Evolutionary conservation across 1,140 invertebrate species (phyloP), one percentile per base, ranked within the genome.

Genomic region (Plutomurus gul): DNA sequence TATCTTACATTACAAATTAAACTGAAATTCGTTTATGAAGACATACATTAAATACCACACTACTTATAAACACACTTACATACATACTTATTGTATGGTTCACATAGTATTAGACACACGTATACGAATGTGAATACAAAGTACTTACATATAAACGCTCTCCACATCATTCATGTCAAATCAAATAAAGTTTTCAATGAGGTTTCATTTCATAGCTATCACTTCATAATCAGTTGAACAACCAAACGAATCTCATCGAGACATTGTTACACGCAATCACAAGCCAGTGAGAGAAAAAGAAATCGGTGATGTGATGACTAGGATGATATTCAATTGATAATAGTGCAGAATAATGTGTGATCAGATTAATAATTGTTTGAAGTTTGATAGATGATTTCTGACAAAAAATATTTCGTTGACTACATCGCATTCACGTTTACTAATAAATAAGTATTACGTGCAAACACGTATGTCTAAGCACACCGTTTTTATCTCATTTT

Each of bases 291-390:
- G 30, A 11, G 8, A 27, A 65, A 65, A 36, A n/a, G 49, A 60
- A 30, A 65, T 65, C 36, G n/a, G 39, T 65, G 56, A 65, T 65
- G 56, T 65, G 56, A 65, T 65, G 56, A 65, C 56, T 65, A 33
- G 56, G 56, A 65, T 33, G 56, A 65, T 65, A 65, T 65, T 65
- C 56, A 65, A 33, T 25, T 65, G 36, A 65, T 65, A 65, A 65
- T 65, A 65, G 56, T 65, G 56, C 13, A 8, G 25, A 65, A 65
- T 65, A 65, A 65, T 65, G 56, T 27, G 36, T 30, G 36, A 65
- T 65, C 56, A 65, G 56, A 65, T 65, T 65, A 65, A 65, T 65
- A 65, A 65, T 65, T 65, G 56, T 65, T 65, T 65, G 56, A 65
- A 33, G 56, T 65, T 65, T 65, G 56, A 65, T 65, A 65, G 56